Conservation (phyloP, 2,888 invertebrate species). For the Automeris io region DNA sequence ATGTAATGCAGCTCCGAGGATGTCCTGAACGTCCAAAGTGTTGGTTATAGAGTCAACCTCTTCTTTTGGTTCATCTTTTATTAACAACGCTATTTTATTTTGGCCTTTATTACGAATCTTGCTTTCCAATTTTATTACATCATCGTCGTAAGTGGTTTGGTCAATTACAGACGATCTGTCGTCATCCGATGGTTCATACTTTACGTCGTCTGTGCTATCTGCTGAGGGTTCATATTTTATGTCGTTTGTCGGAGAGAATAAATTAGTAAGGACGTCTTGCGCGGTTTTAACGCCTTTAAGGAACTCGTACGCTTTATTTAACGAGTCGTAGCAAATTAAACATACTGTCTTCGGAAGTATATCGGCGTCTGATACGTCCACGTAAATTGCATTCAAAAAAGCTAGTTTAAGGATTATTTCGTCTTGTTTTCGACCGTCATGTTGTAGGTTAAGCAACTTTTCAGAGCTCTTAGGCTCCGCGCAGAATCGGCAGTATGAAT, state of each 20-base stretch:
- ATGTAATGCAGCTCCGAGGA: conserved; percentile 50
- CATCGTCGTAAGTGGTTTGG: conserved; percentile 22
- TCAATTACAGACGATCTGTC: conserved; percentile 39
- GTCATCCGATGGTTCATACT: conserved; percentile 39
- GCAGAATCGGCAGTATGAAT: conserved; percentile 52
- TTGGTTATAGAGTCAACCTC: conserved; percentile 29
- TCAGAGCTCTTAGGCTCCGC: conserved; percentile 45
- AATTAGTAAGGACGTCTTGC: conserved; percentile 35
- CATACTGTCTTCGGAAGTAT: conserved; percentile 54
- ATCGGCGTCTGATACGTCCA: conserved; percentile 43
- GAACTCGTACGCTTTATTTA: conserved; percentile 55
- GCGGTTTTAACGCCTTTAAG: conserved; percentile 43
- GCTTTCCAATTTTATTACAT: conserved; percentile 22
- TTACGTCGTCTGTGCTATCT: conserved; percentile 33
- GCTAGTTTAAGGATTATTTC: conserved; percentile 42
- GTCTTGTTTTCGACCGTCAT: conserved; percentile 34
- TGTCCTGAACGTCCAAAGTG: conserved; percentile 47
- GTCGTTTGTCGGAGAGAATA: conserved; percentile 28
- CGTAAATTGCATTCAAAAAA: conserved; percentile 54
- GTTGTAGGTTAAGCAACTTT: conserved; percentile 41
- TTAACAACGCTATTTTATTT: conserved; percentile 19
- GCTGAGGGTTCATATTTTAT: conserved; percentile 35
- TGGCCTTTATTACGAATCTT: background rate
- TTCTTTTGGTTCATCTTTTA: conserved; percentile 52
- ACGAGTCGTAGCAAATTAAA: conserved; percentile 51